These are phyloP conservation scores for Caenorhabditis imperialis DNA, from an alignment of 2,888 invertebrate genomes.

Conservation along the genomic window DNA sequence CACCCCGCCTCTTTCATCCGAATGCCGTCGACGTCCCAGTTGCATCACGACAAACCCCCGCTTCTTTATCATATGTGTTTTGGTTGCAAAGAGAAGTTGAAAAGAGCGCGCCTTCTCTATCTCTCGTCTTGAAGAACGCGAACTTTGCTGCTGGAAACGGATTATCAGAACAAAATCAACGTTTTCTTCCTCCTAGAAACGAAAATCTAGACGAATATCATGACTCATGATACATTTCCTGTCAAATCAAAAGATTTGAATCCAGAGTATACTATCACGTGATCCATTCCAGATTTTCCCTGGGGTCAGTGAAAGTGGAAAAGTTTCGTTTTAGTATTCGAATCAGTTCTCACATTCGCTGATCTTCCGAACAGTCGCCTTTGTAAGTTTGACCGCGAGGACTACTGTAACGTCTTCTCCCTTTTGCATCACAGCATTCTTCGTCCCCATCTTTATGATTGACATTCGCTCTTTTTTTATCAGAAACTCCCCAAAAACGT, in stretches of 20 bases:
- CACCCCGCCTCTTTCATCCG: background rate
- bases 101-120: slow-evolving; percentile 8
- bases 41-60: background rate
- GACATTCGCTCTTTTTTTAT: slow-evolving; percentile 31
- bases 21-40: background rate
- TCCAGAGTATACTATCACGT: too few relatives aligned
- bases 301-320: background rate
- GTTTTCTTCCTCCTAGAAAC: too few relatives aligned
- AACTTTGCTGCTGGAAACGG: too few relatives aligned
- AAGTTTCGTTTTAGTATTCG: background rate
- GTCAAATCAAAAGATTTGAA: too few relatives aligned
- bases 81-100: slow-evolving; percentile 2
- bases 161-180: too few relatives aligned
- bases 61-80: slow-evolving; percentile 28
- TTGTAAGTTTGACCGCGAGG: too few relatives aligned
- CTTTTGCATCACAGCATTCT: too few relatives aligned
- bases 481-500: slow-evolving; percentile 22
- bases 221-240: too few relatives aligned
- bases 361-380: slow-evolving; percentile 14
- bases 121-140: background rate
- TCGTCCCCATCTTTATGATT: too few relatives aligned
- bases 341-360: slow-evolving; percentile 13
- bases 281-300: too few relatives aligned
- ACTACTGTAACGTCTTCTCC: too few relatives aligned
- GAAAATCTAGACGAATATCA: too few relatives aligned